These are phyloP conservation scores for Dynastes tityus DNA, from an alignment of 2,888 invertebrate species.

Conservation along the genomic window DNA sequence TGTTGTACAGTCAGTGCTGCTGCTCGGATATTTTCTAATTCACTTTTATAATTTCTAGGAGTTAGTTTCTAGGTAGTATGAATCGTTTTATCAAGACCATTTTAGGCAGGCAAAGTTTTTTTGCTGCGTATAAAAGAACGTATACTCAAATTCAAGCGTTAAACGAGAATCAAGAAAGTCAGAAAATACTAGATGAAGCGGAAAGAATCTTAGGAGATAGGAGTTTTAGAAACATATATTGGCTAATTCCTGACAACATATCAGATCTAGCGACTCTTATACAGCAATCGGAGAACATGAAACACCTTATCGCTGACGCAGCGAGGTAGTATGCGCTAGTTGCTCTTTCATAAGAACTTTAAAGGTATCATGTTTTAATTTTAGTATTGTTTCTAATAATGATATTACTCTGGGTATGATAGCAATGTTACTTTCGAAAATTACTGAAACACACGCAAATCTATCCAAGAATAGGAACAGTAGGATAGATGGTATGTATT, in stretches of 20 bases:
- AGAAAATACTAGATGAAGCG: slow-evolving; percentile 75
- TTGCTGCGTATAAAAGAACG: not conserved
- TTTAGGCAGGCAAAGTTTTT: not conserved
- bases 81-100: not conserved
- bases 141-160: not conserved
- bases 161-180: not conserved
- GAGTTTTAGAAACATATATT: slow-evolving; percentile 92
- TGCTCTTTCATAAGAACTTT: not conserved
- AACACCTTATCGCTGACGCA: slow-evolving; percentile 92
- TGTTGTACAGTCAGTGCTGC: no score
- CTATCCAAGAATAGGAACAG: not conserved
- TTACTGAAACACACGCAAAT: slow-evolving; percentile 8
- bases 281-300: slow-evolving; percentile 91
- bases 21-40: no score
- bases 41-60: no score
- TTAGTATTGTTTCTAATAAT: slow-evolving; percentile 13
- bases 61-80: not conserved
- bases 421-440: slow-evolving; percentile 34
- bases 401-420: slow-evolving; percentile 33
- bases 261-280: slow-evolving; percentile 93
- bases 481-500: slow-evolving; percentile 18
- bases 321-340: slow-evolving; percentile 73
- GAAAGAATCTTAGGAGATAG: slow-evolving; percentile 97
- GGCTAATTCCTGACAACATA: slow-evolving; percentile 94
- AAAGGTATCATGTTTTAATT: not conserved